Evolutionary conservation across 2,797 vertebrate species (phyloP), one percentile per base, ranked within the genome.

Genomic region (Oreortyx pictus): DNA sequence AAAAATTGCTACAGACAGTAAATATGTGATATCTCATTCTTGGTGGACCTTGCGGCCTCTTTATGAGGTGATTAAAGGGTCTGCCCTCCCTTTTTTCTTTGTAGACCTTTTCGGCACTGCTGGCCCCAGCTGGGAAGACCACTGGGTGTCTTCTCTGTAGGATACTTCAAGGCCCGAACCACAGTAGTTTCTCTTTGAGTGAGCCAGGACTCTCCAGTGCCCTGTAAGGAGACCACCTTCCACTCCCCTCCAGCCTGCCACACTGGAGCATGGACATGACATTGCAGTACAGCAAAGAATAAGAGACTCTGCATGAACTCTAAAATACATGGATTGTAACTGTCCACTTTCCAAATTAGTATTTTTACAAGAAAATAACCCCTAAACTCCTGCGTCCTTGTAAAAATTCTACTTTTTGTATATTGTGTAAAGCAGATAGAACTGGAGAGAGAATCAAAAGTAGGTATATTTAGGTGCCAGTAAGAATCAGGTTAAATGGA

Each of bases 351-450:
- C 31, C 73, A 5, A 4, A 72, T 56, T 62, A 71, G 15, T 62
- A 24, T 66, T 75, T 14, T 68, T 66, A 9, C 3, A 3, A 70
- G 59, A 85, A 57, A 62, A 43, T 35, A 46, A 79, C 35, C 6
- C 9, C 47, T 12, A 46, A 54, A 67, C 3, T 4, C 7, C 9
- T 1, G 0, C 19, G 4, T 17, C 14, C 18, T 65, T 17, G 11
- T 25, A 56, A 7, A 74, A 67, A 3, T 79, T 67, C 18, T 76
- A 5, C 44, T 76, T 68, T 72, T 65, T 81, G 18, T 46, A 7
- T 54, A 31, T 62, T 87, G 29, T 22, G 16, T 25, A 66, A 15
- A 54, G 31, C 16, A 49, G 49, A n/a, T 7, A 2, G 41, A 19
- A 75, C 87, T 7, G 2, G 24, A 89, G 70, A n/a, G 12, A 71